Conservation (phyloP, 2,113 vertebrate genomes). For the Periophthalmodon schlosseri region DNA sequence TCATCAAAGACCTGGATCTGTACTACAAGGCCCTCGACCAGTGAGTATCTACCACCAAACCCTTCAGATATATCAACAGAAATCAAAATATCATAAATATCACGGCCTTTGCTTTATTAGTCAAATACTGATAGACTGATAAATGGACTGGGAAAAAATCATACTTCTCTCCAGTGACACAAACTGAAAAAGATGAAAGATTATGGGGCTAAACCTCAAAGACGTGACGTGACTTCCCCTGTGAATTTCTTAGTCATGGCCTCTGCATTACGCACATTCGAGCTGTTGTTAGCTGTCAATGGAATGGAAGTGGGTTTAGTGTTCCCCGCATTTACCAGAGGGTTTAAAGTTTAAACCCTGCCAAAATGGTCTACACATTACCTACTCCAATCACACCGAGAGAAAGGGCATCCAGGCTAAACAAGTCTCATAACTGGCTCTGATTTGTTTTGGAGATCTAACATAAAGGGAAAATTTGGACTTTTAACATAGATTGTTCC, state of each 20-base stretch:
- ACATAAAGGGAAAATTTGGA: too few species aligned
- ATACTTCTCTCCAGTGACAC: neutral
- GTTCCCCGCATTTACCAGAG: too few species aligned
- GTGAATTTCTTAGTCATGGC: neutral
- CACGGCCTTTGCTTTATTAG: neutral
- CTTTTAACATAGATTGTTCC: too few species aligned
- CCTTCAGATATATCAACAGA: neutral
- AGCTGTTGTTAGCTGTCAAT: neutral
- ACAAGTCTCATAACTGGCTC: too few species aligned
- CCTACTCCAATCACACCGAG: too few species aligned
- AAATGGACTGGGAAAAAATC: neutral
- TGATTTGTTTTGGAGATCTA: too few species aligned
- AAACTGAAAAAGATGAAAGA: conserved; percentile 5
- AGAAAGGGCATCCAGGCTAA: too few species aligned
- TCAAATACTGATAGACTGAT: neutral
- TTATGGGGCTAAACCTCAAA: neutral
- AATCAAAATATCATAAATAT: neutral
- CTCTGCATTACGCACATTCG: neutral
- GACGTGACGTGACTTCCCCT: neutral
- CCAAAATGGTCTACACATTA: too few species aligned
- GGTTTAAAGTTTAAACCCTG: neutral
- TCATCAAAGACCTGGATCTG: conserved; percentile 92
- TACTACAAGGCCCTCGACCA: conserved; percentile 98
- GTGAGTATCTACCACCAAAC: conserved; percentile 76
- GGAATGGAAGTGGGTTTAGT: too few species aligned